A percentile compares a stretch with the other conserved stretches of the same genome.
phyloP scores from a whole-genome alignment of 2,797 vertebrate genomes.

The Hipposideros larvatus region DNA sequence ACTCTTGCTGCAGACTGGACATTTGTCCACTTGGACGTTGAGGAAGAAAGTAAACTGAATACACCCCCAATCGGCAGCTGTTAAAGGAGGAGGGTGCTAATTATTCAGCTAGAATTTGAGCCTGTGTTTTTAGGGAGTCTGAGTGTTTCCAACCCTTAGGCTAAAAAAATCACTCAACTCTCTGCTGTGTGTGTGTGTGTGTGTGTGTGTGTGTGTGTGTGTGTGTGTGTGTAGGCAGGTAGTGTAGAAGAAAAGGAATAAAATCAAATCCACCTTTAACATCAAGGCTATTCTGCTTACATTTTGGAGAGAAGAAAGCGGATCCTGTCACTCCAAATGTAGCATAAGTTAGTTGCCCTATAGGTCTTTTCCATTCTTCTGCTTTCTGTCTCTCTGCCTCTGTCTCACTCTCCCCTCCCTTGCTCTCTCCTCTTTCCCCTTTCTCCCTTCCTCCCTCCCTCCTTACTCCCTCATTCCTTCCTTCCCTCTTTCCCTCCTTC shows the following conservation, averaged over 20 bases:
- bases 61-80: background rate
- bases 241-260: background rate
- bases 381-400: background rate
- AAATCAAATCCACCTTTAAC: background rate
- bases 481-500: background rate
- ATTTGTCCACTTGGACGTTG: background rate
- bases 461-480: background rate
- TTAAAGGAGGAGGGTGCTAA: background rate
- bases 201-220: no score
- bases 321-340: background rate
- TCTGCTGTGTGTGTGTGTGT: background rate
- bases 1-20: background rate
- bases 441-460: background rate
- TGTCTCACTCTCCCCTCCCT: background rate
- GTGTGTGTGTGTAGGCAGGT: no score
- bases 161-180: background rate
- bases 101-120: constrained; percentile 8
- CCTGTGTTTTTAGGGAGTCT: background rate
- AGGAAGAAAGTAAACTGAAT: background rate
- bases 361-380: background rate
- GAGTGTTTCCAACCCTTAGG: background rate
- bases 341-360: background rate
- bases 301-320: constrained; percentile 5
- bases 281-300: background rate
- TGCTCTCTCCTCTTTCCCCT: background rate